Conservation (phyloP, 1,140 invertebrate species). For the Drosophila nigromelanica region DNA sequence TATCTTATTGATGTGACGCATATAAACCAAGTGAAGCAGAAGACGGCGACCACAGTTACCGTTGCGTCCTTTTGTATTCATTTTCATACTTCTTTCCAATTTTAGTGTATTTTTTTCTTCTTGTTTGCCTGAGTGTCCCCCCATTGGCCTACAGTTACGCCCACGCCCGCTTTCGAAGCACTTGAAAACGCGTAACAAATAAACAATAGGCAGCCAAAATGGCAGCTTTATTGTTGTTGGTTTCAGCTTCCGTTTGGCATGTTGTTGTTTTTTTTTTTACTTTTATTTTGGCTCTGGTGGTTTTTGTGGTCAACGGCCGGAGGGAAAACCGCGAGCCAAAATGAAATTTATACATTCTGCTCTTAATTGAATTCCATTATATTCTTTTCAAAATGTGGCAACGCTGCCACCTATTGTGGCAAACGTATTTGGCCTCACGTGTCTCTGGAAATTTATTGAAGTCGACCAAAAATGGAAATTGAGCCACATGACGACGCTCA, state of each 20-base stretch:
- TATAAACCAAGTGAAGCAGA: conserved; percentile 37
- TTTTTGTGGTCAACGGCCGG: conserved; percentile 31
- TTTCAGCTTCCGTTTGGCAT: conserved; percentile 61
- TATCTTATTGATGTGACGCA: conserved; percentile 16
- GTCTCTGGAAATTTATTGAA: conserved; percentile 65
- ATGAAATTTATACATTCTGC: conserved; percentile 51
- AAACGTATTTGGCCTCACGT: conserved; percentile 41
- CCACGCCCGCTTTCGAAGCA: conserved; percentile 27
- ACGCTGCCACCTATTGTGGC: conserved; percentile 37
- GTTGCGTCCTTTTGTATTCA: conserved; percentile 67
- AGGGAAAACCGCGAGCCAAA: conserved; percentile 33
- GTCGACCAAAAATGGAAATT: conserved; percentile 44
- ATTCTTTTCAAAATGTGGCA: conserved; percentile 23
- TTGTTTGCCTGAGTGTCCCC: conserved; percentile 34
- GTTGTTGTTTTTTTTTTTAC: conserved; percentile 41
- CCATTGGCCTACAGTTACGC: conserved; percentile 8
- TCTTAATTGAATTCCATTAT: conserved; percentile 74
- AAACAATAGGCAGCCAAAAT: conserved; percentile 69
- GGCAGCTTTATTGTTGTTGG: conserved; percentile 34
- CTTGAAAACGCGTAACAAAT: conserved; percentile 67
- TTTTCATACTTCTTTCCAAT: conserved; percentile 68
- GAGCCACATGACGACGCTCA: conserved; percentile 28
- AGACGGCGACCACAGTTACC: conserved; percentile 34
- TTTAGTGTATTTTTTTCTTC: conserved; percentile 37
- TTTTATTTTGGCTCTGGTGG: not conserved